Base-by-base conservation (phyloP, 2,888 invertebrate genomes). In the Erebia epiphron region DNA sequence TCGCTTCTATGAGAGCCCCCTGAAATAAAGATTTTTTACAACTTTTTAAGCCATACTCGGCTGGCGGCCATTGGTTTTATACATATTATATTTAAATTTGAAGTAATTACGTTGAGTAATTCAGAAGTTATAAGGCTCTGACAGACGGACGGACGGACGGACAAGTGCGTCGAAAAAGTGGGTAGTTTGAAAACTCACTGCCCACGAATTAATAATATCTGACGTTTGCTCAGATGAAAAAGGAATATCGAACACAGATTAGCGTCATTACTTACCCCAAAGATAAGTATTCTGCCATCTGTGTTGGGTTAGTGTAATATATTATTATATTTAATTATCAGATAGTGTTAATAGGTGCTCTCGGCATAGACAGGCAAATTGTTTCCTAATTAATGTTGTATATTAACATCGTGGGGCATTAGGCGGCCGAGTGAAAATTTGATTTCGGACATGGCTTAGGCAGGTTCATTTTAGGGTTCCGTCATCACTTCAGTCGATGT, bases 391-490 rank as follows among this genome's bases (percentile, higher is more conserved):
- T 49, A 69, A 65, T 69, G 50, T 65, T 69, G 52, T 69, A 63
- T 58, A 74, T 72, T 72, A 74, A 70, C 68, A 72, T 72, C 69
- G 65, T n/a, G 18, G 54, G 62, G 49, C n/a, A 74, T 72, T 72
- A 72, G 50, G 18, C 74, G 70, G 54, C 52, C 69, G 56, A 70
- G 50, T 35, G 62, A 61, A 67, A 52, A 72, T 72, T 66, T 66
- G 72, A 70, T 57, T 68, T 61, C 64, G 56, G 50, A 61, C 64
- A 65, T 60, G 62, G 50, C 71, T 69, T 41, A 50, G 72, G 69
- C 62, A 70, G 68, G 68, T 58, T 66, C 69, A 35, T 35, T 57
- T 66, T 72, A 46, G 69, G 68, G 69, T 65, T 41, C 73, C 16
- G 41, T 63, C 35, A 7, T 35, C 35, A 35, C 35, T 5, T 35